These are phyloP conservation scores for Dysmachus trigonus DNA, from an alignment of 2,888 invertebrate genomes.

Conservation along the genomic window DNA sequence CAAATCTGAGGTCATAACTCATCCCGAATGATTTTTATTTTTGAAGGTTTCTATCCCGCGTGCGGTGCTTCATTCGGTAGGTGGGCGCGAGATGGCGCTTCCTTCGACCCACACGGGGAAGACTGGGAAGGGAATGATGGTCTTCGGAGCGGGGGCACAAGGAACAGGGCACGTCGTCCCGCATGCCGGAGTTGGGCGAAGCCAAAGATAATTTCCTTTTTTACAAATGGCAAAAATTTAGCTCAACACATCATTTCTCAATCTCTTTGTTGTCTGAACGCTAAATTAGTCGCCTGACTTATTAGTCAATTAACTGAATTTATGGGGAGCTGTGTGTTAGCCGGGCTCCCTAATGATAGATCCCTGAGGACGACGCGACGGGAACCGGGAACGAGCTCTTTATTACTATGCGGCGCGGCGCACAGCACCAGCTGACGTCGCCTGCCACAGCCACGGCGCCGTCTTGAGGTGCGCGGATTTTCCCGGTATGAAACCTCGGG, in stretches of 20 bases:
- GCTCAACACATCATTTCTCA: conserved; percentile 43
- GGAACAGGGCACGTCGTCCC: neutral
- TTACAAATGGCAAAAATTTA: conserved; percentile 45
- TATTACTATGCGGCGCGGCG: conserved; percentile 16
- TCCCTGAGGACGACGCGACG: neutral
- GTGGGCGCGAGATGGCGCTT: neutral
- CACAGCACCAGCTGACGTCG: conserved; percentile 26
- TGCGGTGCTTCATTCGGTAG: neutral
- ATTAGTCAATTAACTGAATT: conserved; percentile 49
- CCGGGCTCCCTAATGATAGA: conserved; percentile 25
- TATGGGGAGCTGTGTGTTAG: conserved; percentile 41
- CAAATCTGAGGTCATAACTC: conserved; percentile 43
- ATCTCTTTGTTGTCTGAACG: conserved; percentile 46
- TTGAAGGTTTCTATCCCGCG: neutral
- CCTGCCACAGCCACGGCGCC: neutral
- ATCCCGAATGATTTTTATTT: conserved; percentile 17
- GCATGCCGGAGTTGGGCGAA: neutral
- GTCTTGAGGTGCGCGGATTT: conserved; percentile 23
- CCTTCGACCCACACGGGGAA: neutral
- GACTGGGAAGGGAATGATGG: neutral
- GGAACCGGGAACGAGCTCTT: conserved; percentile 28
- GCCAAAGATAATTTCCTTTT: conserved; percentile 32
- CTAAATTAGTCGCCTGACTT: conserved; percentile 48
- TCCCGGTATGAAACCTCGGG: neutral
- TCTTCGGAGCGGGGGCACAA: neutral